These are phyloP conservation scores for Margaritifera margaritifera DNA, from an alignment of 2,888 invertebrate species.

Conservation along the genomic window DNA sequence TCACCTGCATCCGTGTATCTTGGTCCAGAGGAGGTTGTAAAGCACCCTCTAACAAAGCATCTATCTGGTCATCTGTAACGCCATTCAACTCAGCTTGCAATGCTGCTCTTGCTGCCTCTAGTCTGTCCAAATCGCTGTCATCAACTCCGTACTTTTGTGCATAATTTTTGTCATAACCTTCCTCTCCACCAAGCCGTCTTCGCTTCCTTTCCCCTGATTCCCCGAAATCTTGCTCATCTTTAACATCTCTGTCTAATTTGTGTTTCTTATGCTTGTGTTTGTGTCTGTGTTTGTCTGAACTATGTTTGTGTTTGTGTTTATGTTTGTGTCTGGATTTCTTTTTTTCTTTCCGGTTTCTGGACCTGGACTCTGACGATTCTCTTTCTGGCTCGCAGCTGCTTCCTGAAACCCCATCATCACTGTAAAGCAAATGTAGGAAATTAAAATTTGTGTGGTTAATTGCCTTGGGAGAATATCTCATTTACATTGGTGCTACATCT, in stretches of 20 bases:
- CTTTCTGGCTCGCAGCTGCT: conserved; percentile 11
- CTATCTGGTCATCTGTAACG: conserved; percentile 28
- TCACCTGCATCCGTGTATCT: too few relatives aligned
- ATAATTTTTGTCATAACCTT: conserved; percentile 8
- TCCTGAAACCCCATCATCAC: conserved; percentile 49
- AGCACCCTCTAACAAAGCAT: conserved; percentile 25
- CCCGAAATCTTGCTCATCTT: conserved; percentile 16
- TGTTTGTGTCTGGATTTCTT: conserved; percentile 73
- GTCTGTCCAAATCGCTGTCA: conserved; percentile 64
- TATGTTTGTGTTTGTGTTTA: conserved; percentile 79
- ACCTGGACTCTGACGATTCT: conserved; percentile 19
- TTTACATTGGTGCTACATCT: too few relatives aligned
- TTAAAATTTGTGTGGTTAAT: too few relatives aligned
- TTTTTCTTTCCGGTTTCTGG: conserved; percentile 49
- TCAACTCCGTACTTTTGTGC: conserved; percentile 32
- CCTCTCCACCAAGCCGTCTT: background rate
- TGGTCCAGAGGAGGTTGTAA: too few relatives aligned
- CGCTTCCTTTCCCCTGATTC: conserved; percentile 22
- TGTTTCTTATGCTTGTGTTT: conserved; percentile 66
- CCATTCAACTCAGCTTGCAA: conserved; percentile 68
- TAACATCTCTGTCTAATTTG: conserved; percentile 34
- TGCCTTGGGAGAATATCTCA: too few relatives aligned
- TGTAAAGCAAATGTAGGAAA: conserved; percentile 16
- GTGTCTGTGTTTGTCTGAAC: conserved; percentile 50
- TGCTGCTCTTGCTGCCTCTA: conserved; percentile 70